Evolutionary conservation across 2,797 vertebrate species (phyloP).

Genomic region (Phoebastria nigripes): DNA sequence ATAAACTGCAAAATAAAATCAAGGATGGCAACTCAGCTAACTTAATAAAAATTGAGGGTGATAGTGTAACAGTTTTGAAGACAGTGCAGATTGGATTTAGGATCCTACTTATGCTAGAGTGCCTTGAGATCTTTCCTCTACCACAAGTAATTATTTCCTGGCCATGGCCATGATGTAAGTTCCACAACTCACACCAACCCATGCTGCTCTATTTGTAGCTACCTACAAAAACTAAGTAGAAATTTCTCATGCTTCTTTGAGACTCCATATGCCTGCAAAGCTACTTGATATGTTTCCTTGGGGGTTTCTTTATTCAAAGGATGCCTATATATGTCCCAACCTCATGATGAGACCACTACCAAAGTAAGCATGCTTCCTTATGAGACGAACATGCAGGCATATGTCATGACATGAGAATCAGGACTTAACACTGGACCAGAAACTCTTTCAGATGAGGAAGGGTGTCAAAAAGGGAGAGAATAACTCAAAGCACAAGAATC

Average conservation of each 20-base stretch:
- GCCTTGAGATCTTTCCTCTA: not conserved
- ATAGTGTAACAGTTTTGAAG: not conserved
- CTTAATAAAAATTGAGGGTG: not conserved
- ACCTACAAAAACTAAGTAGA: not conserved
- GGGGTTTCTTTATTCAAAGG: not conserved
- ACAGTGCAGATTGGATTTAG: not conserved
- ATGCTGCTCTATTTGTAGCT: not conserved
- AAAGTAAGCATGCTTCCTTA: not conserved
- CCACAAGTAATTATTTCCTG: not conserved
- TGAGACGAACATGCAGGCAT: not conserved
- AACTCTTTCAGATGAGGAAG: not conserved
- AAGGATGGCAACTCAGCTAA: not conserved
- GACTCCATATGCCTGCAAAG: not conserved
- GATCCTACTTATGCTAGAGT: not conserved
- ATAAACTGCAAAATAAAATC: not conserved
- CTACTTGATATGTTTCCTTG: not conserved
- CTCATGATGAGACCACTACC: not conserved
- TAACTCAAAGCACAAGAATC: not conserved
- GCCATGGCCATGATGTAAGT: not conserved
- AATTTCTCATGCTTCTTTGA: not conserved
- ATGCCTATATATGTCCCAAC: not conserved
- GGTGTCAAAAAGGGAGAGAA: not conserved
- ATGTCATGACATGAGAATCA: not conserved
- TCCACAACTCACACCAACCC: not conserved
- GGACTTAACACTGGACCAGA: not conserved